Percentiles rank a stretch among this genome's conserved stretches.
phyloP scores from a whole-genome alignment of 2,888 invertebrate genomes.

The Polymixis flavicincta region DNA sequence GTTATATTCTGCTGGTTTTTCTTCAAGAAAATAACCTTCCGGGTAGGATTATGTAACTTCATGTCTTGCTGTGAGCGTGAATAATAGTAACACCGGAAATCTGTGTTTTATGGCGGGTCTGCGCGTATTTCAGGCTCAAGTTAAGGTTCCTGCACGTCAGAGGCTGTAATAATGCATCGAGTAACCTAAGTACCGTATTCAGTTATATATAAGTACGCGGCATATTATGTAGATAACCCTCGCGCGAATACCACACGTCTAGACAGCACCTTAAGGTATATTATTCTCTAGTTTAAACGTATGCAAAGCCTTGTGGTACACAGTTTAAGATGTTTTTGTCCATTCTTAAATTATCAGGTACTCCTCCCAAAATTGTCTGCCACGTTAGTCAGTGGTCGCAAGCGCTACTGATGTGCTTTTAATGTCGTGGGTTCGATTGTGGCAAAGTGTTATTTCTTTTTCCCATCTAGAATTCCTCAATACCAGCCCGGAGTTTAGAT shows the following conservation, averaged over 20 bases:
- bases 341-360: not conserved
- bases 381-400: too few relatives aligned
- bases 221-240: not conserved
- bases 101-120: constrained; percentile 8
- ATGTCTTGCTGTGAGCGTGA: constrained; percentile 2
- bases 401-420: too few relatives aligned
- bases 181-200: not conserved
- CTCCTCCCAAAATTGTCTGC: too few relatives aligned
- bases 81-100: constrained; percentile 3
- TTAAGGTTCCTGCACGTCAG: not conserved
- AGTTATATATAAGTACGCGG: not conserved
- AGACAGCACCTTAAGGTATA: not conserved
- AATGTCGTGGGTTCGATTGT: too few relatives aligned
- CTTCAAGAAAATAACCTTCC: constrained; percentile 27
- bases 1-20: constrained; percentile 27
- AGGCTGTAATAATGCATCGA: constrained; percentile 1
- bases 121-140: constrained; percentile 5
- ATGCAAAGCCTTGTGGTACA: not conserved
- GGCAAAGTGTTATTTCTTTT: too few relatives aligned
- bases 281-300: not conserved
- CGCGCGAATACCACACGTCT: not conserved
- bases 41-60: constrained; percentile 12
- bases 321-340: not conserved
- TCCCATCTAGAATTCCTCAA: too few relatives aligned
- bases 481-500: too few relatives aligned